Evolutionary conservation across 2,888 invertebrate genomes (phyloP), one percentile per base, ranked within the genome.

Genomic region (Lochmaea crataegi): DNA sequence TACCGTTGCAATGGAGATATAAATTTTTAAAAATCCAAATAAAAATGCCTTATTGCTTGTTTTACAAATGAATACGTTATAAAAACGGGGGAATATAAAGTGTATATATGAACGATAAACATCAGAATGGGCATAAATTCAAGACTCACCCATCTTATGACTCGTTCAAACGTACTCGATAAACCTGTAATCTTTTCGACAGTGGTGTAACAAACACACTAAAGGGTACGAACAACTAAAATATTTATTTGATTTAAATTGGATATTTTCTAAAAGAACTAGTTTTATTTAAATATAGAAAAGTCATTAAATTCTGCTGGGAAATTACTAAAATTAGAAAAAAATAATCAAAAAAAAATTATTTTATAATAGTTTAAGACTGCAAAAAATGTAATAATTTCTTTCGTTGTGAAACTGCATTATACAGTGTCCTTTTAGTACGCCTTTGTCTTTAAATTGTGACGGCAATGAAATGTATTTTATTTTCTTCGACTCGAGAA

Each of bases 101-200:
- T 69, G 64, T 69, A 69, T 69, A 69, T 69, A 69, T 69, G 69
- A 63, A 69, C 69, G 69, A 69, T 69, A 69, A 69, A 51, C 63
- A 69, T 69, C 69, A 56, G 56, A 63, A 63, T 64, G 69, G 69
- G 56, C 69, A 69, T 69, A 69, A 69, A 69, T 69, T 69, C 69
- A 61, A 63, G 69, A 64, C 69, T 63, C 53, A 56, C 69, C 69
- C 69, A 69, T 69, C 69, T 69, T 69, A 69, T 69, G 69, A 64
- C 64, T 69, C 63, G 63, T 69, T 69, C 63, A 26, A 64, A 69
- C 41, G 22, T 63, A 69, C 69, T 69, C 69, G 69, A 69, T 69
- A 64, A 69, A 69, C 48, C 42, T 53, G 53, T 51, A 53, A 64
- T 69, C 42, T 69, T 69, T 69, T 69, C 53, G 41, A 5, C 69